Conservation (phyloP, 2,113 vertebrate genomes). For the Eudyptes chrysolophus region DNA sequence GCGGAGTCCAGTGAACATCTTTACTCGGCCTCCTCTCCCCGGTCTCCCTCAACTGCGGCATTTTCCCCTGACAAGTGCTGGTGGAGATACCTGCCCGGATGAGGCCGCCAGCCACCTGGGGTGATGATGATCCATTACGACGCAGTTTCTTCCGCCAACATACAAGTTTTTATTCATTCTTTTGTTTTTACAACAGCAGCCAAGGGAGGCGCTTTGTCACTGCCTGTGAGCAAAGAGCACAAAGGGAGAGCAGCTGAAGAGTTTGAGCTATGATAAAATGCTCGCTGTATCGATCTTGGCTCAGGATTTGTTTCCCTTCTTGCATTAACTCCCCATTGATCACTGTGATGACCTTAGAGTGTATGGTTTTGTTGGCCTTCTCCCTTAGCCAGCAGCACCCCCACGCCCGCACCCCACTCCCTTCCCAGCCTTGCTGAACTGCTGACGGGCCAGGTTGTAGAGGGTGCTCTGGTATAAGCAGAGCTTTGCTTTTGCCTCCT, state of each 20-base stretch:
- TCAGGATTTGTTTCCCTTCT: conserved; percentile 69
- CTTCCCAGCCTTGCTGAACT: not conserved
- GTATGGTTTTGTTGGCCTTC: conserved; percentile 9
- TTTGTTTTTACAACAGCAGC: conserved; percentile 25
- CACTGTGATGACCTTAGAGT: conserved; percentile 56
- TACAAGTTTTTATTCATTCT: not conserved
- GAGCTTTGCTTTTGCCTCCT: not conserved
- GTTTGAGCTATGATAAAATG: conserved; percentile 52
- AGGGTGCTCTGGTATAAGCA: not conserved
- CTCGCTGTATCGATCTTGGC: conserved; percentile 62
- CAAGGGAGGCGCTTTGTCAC: not conserved
- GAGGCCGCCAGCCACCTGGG: not conserved
- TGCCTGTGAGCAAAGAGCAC: not conserved
- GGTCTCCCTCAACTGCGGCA: rapidly evolving
- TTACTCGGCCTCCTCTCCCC: not conserved
- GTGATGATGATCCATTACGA: not conserved
- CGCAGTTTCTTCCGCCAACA: not conserved
- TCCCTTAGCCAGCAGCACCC: not conserved
- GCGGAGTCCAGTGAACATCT: not conserved
- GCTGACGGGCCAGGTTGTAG: not conserved
- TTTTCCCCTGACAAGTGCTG: not conserved
- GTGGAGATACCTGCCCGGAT: not conserved
- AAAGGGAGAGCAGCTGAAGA: not conserved
- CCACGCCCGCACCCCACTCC: not conserved
- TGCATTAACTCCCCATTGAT: conserved; percentile 71